Evolutionary conservation across 2,797 vertebrate genomes (phyloP).

Genomic region (Telmatherina bonti): DNA sequence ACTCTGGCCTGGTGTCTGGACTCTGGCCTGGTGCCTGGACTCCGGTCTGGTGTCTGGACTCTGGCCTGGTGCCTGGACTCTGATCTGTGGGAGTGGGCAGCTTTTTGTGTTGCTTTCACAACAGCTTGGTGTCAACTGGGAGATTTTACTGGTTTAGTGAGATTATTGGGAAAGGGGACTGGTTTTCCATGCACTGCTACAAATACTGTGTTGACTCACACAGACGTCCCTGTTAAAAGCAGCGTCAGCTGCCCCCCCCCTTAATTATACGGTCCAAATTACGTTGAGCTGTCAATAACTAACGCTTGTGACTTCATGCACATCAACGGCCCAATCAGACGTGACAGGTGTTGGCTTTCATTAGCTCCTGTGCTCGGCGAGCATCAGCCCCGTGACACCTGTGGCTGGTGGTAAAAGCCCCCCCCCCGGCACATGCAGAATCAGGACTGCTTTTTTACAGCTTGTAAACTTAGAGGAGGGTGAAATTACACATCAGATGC

Average conservation of each 20-base stretch:
- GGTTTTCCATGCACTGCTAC: too few species aligned
- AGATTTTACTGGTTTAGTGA: too few species aligned
- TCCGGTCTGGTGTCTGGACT: too few species aligned
- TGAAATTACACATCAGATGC: constrained; percentile 64
- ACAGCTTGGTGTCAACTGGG: too few species aligned
- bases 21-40: too few species aligned
- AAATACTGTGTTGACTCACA: too few species aligned
- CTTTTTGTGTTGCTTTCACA: too few species aligned
- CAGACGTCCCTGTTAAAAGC: too few species aligned
- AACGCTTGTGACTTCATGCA: constrained; percentile 20
- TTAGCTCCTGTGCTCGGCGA: constrained; percentile 51
- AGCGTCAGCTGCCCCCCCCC: constrained; percentile 34
- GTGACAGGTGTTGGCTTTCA: constrained; percentile 58
- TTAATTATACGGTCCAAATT: constrained; percentile 62
- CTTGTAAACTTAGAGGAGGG: constrained; percentile 56
- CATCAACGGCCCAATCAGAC: constrained; percentile 46
- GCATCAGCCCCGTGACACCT: constrained; percentile 59
- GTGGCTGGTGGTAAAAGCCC: constrained; percentile 53
- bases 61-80: too few species aligned
- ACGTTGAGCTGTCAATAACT: constrained; percentile 50
- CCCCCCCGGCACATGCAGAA: constrained; percentile 52
- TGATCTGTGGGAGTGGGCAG: too few species aligned
- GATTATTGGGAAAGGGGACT: too few species aligned
- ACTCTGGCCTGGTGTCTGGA: too few species aligned
- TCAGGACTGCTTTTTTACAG: constrained; percentile 47